Conservation (phyloP, 2,888 invertebrate genomes). For the Hermodice carunculata region DNA sequence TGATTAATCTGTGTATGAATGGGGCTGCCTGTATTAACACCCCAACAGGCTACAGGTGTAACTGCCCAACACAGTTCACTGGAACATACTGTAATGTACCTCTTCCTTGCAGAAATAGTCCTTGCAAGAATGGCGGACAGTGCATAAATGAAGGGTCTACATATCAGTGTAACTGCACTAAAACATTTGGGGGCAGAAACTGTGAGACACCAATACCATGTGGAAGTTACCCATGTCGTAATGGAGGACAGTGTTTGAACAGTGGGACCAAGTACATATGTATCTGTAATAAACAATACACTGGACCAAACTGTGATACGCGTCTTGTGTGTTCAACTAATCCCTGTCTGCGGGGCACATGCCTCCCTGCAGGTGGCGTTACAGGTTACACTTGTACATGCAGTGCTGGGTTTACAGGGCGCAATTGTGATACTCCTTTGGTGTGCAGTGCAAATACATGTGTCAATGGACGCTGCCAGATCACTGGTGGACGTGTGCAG, state of each 20-base stretch:
- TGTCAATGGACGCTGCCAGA: conserved; percentile 51
- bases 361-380: conserved; percentile 33
- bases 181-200: conserved; percentile 21
- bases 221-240: conserved; percentile 26
- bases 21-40: conserved; percentile 44
- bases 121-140: conserved; percentile 33
- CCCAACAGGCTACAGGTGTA: conserved; percentile 10
- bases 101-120: conserved; percentile 24
- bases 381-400: conserved; percentile 43
- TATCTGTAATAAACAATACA: conserved; percentile 32
- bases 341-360: conserved; percentile 55
- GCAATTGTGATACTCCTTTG: conserved; percentile 35
- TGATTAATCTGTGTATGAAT: conserved; percentile 45
- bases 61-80: background rate
- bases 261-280: conserved; percentile 34
- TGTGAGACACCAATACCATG: conserved; percentile 33
- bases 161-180: conserved; percentile 30
- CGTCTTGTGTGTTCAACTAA: conserved; percentile 42
- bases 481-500: background rate
- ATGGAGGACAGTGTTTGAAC: conserved; percentile 37
- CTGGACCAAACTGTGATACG: conserved; percentile 38
- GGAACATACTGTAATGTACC: conserved; percentile 9
- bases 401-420: conserved; percentile 33
- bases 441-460: conserved; percentile 49
- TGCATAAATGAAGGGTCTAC: conserved; percentile 24